Percentiles rank a stretch among this genome's conserved stretches.
Conservation (phyloP, 2,888 invertebrate species). For the Epicampocera succincta region DNA sequence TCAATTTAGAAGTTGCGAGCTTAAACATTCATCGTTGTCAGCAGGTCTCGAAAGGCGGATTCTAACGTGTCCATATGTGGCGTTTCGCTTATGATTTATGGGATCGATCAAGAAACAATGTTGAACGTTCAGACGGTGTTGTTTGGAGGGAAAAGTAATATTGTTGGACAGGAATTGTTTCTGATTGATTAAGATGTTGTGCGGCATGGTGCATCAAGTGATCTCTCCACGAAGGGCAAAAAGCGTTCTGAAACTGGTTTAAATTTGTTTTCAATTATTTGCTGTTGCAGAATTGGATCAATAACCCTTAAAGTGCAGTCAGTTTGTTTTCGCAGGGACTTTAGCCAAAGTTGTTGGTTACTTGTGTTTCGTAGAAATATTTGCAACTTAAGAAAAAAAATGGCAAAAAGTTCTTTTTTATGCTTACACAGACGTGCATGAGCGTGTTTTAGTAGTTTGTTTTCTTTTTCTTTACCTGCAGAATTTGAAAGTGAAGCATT, state of each 20-base stretch:
- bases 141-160: background rate
- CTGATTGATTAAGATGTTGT: conserved; percentile 67
- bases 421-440: conserved; percentile 1
- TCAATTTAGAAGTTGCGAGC: conserved; percentile 33
- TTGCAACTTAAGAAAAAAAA: conserved; percentile 42
- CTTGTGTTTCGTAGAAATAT: conserved; percentile 54
- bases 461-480: conserved; percentile 26
- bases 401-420: conserved; percentile 8
- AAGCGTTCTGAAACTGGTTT: conserved; percentile 37
- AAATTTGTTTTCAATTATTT: conserved; percentile 10
- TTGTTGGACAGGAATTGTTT: conserved; percentile 19
- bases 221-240: conserved; percentile 18
- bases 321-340: conserved; percentile 23
- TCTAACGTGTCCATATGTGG: conserved; percentile 23
- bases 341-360: conserved; percentile 11
- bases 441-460: conserved; percentile 17
- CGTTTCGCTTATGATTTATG: conserved; percentile 53
- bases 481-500: conserved; percentile 66
- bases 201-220: conserved; percentile 8
- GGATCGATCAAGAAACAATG: conserved; percentile 43
- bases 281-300: conserved; percentile 60
- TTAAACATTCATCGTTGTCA: conserved; percentile 47
- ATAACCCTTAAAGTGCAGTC: conserved; percentile 59
- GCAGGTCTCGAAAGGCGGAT: conserved; percentile 6
- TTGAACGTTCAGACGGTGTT: background rate